Evolutionary conservation across 2,113 vertebrate genomes (phyloP).

Genomic region (Melanocharis versteri): DNA sequence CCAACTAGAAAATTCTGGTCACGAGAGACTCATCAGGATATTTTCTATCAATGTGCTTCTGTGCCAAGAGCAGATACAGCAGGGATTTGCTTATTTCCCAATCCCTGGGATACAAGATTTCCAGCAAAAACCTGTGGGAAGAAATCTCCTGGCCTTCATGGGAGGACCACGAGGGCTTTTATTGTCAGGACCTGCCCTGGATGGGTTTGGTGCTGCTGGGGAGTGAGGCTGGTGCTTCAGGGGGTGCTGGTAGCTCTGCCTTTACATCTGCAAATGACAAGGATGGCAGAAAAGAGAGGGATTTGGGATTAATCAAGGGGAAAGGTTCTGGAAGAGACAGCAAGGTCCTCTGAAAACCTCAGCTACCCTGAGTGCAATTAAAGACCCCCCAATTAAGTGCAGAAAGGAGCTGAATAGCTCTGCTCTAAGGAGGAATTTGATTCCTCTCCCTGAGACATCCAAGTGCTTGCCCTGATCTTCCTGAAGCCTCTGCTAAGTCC

Average conservation of each 20-base stretch:
- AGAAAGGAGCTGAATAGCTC: background rate
- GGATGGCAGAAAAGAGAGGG: background rate
- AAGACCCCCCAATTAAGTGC: background rate
- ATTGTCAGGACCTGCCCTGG: slow-evolving; percentile 5
- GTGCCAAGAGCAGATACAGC: background rate
- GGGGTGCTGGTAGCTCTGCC: background rate
- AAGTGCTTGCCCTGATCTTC: background rate
- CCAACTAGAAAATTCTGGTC: background rate
- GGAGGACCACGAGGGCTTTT: background rate
- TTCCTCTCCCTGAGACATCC: background rate
- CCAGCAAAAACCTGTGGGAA: background rate
- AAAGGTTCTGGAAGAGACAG: background rate
- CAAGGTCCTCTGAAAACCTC: background rate
- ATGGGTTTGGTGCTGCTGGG: background rate
- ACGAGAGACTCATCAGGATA: accelerated
- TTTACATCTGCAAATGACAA: slow-evolving; percentile 20
- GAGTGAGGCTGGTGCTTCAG: background rate
- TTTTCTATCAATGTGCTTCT: background rate
- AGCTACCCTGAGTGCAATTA: background rate
- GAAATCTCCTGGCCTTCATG: background rate
- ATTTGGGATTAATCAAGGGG: background rate
- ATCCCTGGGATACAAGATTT: background rate
- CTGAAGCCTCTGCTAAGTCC: background rate
- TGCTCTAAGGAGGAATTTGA: too few relatives aligned
- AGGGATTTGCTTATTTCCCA: background rate